Conservation (phyloP, 2,113 vertebrate species). For the Corythoichthys haematopterus region DNA sequence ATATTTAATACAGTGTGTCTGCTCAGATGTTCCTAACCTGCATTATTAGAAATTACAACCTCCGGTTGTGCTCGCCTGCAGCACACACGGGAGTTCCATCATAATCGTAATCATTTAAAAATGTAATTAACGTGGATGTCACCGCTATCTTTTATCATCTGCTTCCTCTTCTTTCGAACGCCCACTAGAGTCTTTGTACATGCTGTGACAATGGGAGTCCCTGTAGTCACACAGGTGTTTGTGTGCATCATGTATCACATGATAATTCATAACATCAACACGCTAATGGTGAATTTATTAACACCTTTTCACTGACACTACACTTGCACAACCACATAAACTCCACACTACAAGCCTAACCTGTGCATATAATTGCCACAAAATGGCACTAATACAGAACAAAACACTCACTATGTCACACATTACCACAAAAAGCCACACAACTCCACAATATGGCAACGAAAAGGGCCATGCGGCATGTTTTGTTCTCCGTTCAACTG, state of each 20-base stretch:
- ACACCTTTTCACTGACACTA: neutral
- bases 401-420: too few species aligned
- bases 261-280: neutral
- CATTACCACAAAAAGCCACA: too few species aligned
- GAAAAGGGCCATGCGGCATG: too few species aligned
- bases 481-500: too few species aligned
- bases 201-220: neutral
- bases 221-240: neutral
- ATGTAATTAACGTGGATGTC: neutral
- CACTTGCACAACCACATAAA: neutral
- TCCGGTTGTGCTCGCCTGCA: neutral
- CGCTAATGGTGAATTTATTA: neutral
- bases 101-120: neutral
- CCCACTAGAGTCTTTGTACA: neutral
- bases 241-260: neutral
- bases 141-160: neutral
- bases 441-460: too few species aligned
- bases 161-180: neutral
- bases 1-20: neutral
- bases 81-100: neutral
- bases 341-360: neutral
- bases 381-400: too few species aligned
- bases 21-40: too few species aligned
- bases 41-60: neutral
- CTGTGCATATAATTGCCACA: neutral